Evolutionary conservation across 2,797 vertebrate genomes (phyloP).

Genomic region (Serranus cabrilla): DNA sequence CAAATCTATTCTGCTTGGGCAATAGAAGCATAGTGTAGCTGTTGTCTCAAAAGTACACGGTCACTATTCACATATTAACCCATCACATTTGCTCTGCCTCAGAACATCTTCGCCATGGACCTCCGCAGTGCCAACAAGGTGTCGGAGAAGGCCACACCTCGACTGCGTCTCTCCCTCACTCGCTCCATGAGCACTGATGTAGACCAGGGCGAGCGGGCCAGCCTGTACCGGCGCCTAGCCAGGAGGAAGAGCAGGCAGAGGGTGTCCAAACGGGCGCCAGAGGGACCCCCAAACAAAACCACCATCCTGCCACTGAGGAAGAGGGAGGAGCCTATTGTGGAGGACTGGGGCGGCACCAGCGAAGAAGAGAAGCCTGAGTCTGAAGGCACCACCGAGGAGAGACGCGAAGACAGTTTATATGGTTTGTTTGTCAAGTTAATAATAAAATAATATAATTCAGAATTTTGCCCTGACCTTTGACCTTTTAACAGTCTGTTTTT

Average conservation of each 20-base stretch:
- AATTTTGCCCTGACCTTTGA: background rate
- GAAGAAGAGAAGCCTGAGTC: constrained; percentile 78
- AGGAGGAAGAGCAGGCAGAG: constrained; percentile 75
- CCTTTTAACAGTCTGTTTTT: background rate
- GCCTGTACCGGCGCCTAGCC: constrained; percentile 60
- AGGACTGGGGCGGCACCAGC: constrained; percentile 66
- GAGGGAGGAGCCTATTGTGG: constrained; percentile 57
- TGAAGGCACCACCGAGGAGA: constrained; percentile 67
- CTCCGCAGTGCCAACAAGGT: constrained; percentile 94
- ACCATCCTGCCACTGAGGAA: constrained; percentile 47
- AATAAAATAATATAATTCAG: background rate
- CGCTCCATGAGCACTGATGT: constrained; percentile 88
- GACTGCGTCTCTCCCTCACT: constrained; percentile 94
- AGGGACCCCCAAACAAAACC: constrained; percentile 29
- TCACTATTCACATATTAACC: constrained; percentile 7
- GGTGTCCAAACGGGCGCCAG: constrained; percentile 35
- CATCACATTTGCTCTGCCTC: constrained; percentile 25
- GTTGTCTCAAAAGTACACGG: background rate
- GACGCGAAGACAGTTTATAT: constrained; percentile 77
- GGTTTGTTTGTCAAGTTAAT: constrained; percentile 72
- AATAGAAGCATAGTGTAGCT: background rate
- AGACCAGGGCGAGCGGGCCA: constrained; percentile 67
- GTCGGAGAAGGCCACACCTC: constrained; percentile 85
- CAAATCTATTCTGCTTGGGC: background rate
- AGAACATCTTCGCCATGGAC: constrained; percentile 97